A percentile compares a stretch with the other conserved stretches of the same genome.
Evolutionary conservation across 2,797 vertebrate species (phyloP).

Genomic region (Halcyon badia): DNA sequence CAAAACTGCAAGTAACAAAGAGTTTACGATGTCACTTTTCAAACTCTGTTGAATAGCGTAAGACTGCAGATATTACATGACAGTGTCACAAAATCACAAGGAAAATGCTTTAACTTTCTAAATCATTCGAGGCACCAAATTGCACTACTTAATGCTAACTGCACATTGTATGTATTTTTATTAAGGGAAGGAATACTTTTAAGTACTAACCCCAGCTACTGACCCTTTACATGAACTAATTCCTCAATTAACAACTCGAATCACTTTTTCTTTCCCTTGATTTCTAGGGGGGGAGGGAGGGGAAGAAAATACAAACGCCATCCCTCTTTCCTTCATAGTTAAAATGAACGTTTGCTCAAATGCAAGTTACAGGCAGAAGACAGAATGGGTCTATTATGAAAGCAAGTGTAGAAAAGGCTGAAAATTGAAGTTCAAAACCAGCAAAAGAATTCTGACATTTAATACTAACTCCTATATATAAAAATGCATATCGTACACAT

Average conservation of each 20-base stretch:
- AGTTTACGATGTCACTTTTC: not conserved
- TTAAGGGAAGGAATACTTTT: conserved; percentile 28
- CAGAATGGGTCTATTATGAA: not conserved
- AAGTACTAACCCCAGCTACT: conserved; percentile 13
- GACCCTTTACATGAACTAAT: conserved; percentile 10
- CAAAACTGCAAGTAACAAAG: not conserved
- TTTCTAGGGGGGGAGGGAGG: not conserved
- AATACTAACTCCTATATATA: not conserved
- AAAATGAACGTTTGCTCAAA: conserved; percentile 19
- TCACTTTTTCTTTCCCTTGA: not conserved
- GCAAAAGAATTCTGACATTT: not conserved
- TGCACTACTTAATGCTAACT: conserved; percentile 25
- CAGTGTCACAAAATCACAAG: not conserved
- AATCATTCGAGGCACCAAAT: not conserved
- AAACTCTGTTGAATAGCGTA: not conserved
- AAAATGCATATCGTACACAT: not conserved
- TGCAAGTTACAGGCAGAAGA: not conserved
- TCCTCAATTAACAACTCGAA: conserved; percentile 24
- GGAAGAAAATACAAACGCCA: not conserved
- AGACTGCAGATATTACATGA: not conserved
- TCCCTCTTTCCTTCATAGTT: not conserved
- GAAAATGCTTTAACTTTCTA: conserved; percentile 16
- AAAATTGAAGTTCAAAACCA: not conserved
- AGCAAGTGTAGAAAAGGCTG: not conserved
- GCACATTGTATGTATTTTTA: conserved; percentile 18